Conservation (phyloP, 2,113 vertebrate genomes). For the Scatophagus argus region DNA sequence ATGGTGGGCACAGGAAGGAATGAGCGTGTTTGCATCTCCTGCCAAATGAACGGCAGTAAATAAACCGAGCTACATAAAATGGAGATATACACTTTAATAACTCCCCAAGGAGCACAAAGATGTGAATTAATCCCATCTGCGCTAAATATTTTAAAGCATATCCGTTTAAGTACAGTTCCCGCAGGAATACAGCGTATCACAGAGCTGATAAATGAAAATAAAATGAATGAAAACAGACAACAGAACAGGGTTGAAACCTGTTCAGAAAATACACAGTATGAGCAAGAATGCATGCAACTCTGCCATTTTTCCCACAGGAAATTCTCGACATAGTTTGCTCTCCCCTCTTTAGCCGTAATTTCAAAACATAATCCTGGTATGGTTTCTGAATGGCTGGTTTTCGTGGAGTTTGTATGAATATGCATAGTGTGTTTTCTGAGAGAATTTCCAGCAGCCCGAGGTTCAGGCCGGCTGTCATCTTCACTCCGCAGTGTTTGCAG, state of each 20-base stretch:
- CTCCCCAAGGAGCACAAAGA: constrained; percentile 33
- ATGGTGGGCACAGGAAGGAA: constrained; percentile 65
- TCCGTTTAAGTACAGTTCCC: constrained; percentile 22
- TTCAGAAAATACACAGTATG: constrained; percentile 18
- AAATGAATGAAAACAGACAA: constrained; percentile 3
- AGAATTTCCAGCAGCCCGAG: constrained; percentile 41
- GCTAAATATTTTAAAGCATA: constrained; percentile 38
- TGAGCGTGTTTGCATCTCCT: constrained; percentile 57
- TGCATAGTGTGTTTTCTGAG: constrained; percentile 39
- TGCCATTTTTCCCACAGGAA: constrained; percentile 59
- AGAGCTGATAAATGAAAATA: neutral
- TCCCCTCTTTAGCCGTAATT: constrained; percentile 46
- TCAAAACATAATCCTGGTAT: constrained; percentile 53
- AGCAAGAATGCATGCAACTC: constrained; percentile 25
- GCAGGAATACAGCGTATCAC: neutral
- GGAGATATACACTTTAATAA: constrained; percentile 44
- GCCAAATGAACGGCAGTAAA: constrained; percentile 69
- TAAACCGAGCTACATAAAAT: constrained; percentile 58
- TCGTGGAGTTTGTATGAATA: constrained; percentile 32
- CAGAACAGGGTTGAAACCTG: constrained; percentile 10
- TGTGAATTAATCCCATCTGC: constrained; percentile 36
- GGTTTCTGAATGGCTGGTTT: constrained; percentile 39
- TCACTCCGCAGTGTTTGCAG: constrained; percentile 50
- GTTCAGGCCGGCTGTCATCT: constrained; percentile 58
- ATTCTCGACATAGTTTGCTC: constrained; percentile 67